Evolutionary conservation across 2,113 vertebrate species (phyloP).

Genomic region (Rhegmatorhina hoffmannsi): DNA sequence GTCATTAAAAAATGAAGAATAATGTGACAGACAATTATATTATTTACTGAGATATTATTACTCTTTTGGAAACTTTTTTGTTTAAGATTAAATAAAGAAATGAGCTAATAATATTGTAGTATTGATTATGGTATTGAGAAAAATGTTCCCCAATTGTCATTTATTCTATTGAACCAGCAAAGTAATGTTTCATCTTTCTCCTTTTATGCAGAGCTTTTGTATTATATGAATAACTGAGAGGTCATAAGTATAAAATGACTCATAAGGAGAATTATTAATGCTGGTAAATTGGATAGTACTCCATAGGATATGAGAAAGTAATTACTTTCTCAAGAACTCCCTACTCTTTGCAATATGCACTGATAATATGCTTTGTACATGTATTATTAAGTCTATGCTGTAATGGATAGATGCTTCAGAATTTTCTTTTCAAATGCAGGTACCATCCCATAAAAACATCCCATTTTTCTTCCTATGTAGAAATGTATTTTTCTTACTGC

Average conservation of each 20-base stretch:
- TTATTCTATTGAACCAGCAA: background rate
- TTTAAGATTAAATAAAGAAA: background rate
- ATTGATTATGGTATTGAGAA: background rate
- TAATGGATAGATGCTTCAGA: background rate
- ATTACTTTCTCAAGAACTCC: background rate
- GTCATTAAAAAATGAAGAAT: background rate
- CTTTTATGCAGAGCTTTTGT: background rate
- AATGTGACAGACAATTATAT: background rate
- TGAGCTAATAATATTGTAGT: background rate
- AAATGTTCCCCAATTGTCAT: background rate
- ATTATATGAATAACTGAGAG: background rate
- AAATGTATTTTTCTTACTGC: background rate
- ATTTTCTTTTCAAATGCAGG: background rate
- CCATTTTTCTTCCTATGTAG: background rate
- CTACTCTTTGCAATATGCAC: background rate
- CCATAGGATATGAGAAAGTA: background rate
- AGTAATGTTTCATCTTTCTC: background rate
- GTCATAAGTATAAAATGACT: background rate
- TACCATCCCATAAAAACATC: background rate
- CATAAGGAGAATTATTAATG: conserved; percentile 14
- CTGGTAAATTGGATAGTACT: background rate
- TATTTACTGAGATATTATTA: background rate
- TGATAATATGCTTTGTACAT: background rate
- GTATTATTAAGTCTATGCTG: background rate
- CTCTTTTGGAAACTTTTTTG: background rate